These are phyloP conservation scores for Alloplasta piceator DNA, from an alignment of 2,888 invertebrate genomes.

Conservation along the genomic window DNA sequence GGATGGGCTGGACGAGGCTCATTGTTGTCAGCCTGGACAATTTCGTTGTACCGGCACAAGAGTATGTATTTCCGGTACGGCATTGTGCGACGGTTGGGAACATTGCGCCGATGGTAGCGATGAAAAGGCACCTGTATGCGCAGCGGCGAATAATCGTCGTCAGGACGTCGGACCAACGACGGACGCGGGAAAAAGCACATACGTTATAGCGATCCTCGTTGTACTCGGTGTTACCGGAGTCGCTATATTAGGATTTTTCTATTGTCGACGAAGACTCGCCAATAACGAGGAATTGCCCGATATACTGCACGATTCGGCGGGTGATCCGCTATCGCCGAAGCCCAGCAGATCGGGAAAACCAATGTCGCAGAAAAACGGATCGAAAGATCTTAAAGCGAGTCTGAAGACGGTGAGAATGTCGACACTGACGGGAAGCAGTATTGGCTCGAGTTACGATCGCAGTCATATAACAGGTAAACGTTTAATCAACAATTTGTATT, in stretches of 20 bases:
- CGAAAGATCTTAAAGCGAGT: constrained; percentile 77
- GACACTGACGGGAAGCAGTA: constrained; percentile 86
- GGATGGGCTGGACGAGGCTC: constrained; percentile 88
- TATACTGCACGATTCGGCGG: constrained; percentile 87
- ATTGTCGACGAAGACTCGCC: constrained; percentile 84
- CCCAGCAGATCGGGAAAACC: constrained; percentile 81
- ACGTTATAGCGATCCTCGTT: constrained; percentile 85
- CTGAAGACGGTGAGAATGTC: constrained; percentile 87
- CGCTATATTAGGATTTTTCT: constrained; percentile 84
- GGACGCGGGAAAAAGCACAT: constrained; percentile 84
- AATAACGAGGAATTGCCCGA: constrained; percentile 84
- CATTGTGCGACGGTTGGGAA: constrained; percentile 90
- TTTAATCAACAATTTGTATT: background rate
- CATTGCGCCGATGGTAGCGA: constrained; percentile 93
- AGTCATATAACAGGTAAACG: constrained; percentile 88
- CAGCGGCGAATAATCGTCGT: constrained; percentile 81
- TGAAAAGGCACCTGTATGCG: constrained; percentile 88
- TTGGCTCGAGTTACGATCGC: constrained; percentile 88
- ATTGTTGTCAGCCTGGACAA: constrained; percentile 87
- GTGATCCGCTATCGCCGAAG: constrained; percentile 87
- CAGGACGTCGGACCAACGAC: constrained; percentile 76
- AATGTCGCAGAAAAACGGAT: constrained; percentile 80
- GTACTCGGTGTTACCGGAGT: constrained; percentile 85
- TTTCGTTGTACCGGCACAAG: constrained; percentile 90
- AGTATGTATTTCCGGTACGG: constrained; percentile 88